Evolutionary conservation across 2,888 invertebrate species (phyloP).

Genomic region (Thecocarcelia acutangulata): DNA sequence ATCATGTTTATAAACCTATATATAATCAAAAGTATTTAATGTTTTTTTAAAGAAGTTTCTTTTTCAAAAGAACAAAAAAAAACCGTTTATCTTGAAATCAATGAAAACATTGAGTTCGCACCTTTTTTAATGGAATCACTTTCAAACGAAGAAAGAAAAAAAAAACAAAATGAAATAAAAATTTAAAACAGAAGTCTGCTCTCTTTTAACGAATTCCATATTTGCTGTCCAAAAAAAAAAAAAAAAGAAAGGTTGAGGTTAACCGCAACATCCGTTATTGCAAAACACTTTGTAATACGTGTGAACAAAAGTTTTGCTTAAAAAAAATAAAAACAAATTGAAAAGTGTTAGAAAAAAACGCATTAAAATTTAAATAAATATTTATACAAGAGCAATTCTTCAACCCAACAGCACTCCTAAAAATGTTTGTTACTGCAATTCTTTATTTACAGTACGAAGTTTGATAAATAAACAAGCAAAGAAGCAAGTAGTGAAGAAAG

Average conservation of each 20-base stretch:
- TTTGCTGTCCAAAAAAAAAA: slow-evolving; percentile 24
- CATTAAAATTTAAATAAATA: slow-evolving; percentile 22
- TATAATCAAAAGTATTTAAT: too few species aligned
- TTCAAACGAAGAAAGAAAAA: not conserved
- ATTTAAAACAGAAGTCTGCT: slow-evolving; percentile 4
- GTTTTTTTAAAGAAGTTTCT: too few species aligned
- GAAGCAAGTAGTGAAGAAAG: too few species aligned
- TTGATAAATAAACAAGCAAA: too few species aligned
- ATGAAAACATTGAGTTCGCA: slow-evolving; percentile 57
- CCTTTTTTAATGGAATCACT: slow-evolving; percentile 48
- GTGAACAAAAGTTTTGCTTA: slow-evolving; percentile 31
- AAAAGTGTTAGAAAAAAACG: slow-evolving; percentile 5
- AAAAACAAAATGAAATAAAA: not conserved
- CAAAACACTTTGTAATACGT: slow-evolving; percentile 48
- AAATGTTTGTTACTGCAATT: too few species aligned
- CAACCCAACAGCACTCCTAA: not conserved
- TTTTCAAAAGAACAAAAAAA: slow-evolving; percentile 13
- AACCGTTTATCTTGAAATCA: slow-evolving; percentile 26
- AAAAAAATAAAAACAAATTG: slow-evolving; percentile 10
- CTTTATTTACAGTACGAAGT: too few species aligned
- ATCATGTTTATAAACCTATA: too few species aligned
- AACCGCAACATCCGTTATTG: slow-evolving; percentile 77
- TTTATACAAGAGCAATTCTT: slow-evolving; percentile 24
- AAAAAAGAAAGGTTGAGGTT: slow-evolving; percentile 77
- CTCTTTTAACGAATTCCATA: slow-evolving; percentile 9